These are phyloP conservation scores for Phenganax marumi DNA, from an alignment of 92 coral and sea anemone genomes.

Conservation along the genomic window DNA sequence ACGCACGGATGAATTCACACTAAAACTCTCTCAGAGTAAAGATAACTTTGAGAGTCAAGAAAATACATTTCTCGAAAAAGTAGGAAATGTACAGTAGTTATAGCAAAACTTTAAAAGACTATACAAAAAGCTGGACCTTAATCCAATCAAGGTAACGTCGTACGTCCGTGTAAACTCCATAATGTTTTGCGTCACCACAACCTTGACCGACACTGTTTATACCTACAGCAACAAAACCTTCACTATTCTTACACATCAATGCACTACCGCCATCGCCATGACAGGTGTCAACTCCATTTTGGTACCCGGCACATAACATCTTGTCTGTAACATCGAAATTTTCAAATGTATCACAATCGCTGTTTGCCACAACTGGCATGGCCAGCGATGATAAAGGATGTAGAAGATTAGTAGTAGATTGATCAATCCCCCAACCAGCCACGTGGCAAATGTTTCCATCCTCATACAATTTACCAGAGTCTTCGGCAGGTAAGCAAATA, in stretches of 20 bases:
- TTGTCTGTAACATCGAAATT: constrained; percentile 62
- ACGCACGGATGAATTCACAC: too few species aligned
- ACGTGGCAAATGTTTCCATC: constrained; percentile 63
- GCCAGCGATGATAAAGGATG: constrained; percentile 58
- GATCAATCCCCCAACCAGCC: constrained; percentile 76
- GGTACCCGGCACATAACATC: constrained; percentile 78
- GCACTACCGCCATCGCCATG: constrained; percentile 87
- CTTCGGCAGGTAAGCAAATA: constrained; percentile 64
- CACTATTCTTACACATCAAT: constrained; percentile 65
- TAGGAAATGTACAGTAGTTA: too few species aligned
- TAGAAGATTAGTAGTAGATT: constrained; percentile 40
- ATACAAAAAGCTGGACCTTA: constrained; percentile 38
- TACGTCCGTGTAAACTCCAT: constrained; percentile 74
- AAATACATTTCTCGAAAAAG: too few species aligned
- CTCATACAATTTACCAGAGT: constrained; percentile 29
- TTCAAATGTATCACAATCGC: constrained; percentile 55
- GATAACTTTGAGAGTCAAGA: too few species aligned
- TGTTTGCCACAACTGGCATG: constrained; percentile 66
- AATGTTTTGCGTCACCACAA: constrained; percentile 74
- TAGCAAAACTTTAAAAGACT: neutral
- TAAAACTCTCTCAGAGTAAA: too few species aligned
- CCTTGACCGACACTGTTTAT: constrained; percentile 87
- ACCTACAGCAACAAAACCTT: constrained; percentile 68
- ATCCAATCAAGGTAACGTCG: constrained; percentile 72
- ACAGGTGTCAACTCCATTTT: constrained; percentile 66